Base-by-base conservation (phyloP, 2,888 invertebrate species). In the Alcis repandata region DNA sequence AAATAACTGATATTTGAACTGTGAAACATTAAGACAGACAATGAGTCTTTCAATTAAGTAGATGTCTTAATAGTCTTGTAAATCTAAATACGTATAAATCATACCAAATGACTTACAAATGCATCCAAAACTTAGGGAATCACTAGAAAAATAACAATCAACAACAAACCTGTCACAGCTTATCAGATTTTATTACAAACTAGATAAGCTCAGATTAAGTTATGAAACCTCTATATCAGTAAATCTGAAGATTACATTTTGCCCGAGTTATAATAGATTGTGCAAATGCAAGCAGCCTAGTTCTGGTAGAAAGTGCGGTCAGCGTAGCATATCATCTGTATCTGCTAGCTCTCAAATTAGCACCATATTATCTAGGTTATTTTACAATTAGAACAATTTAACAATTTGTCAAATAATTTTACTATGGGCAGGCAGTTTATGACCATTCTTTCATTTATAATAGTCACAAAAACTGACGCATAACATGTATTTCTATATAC, bases 271-370 rank as follows among this genome's bases (percentile, higher is more conserved):
- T 61, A 59, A 61, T 59, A 67, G 71, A 77, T 79, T 78, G 74
- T 79, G 74, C 67, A 73, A 79, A 77, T 52, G 62, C 71, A 73
- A 62, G 63, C 74, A 83, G 76, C 77, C 82, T 80, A 82, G 78
- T 75, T 82, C 60, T 71, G 40, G 68, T 83, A 86, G 85, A 87
- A 87, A 87, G 85, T 86, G 77, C 79, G 76, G 56, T 59, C 82
- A 84, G 67, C 63, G 61, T 80, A 73, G 74, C 78, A 69, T 81
- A 67, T 65, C 74, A 40, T 54, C 70, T 72, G 72, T 70, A 75
- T 70, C 72, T 45, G 66, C 41, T 64, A 68, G 59, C 41, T 60
- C 46, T 57, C 27, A 52, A 52, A 52, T 54, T 59, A 19, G 38
- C 43, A 45, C 43, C 32, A 48, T 48, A 53, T 27, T 27, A 27